A percentile compares a stretch with the other conserved stretches of the same genome.
Evolutionary conservation across 2,113 vertebrate species (phyloP).

Genomic region (Vicugna pacos): DNA sequence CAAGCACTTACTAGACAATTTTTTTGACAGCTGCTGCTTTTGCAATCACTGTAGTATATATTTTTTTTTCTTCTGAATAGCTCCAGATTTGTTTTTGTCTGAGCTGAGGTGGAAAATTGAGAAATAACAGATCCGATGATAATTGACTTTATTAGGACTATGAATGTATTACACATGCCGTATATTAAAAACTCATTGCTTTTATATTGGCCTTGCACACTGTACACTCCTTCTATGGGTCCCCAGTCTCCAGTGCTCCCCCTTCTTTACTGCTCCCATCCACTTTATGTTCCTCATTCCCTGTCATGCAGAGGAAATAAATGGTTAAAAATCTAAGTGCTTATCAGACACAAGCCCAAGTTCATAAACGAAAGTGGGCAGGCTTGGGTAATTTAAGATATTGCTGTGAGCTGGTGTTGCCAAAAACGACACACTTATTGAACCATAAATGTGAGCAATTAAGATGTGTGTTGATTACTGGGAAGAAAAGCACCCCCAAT

Average conservation of each 20-base stretch:
- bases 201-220: slow-evolving; percentile 60
- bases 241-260: slow-evolving; percentile 43
- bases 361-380: slow-evolving; percentile 76
- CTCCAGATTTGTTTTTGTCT: slow-evolving; percentile 79
- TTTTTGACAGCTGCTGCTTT: slow-evolving; percentile 67
- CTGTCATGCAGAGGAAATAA: slow-evolving; percentile 70
- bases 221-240: slow-evolving; percentile 68
- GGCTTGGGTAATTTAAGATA: slow-evolving; percentile 80
- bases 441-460: slow-evolving; percentile 82
- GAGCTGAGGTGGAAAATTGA: slow-evolving; percentile 79
- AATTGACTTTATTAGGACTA: slow-evolving; percentile 79
- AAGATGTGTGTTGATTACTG: slow-evolving; percentile 78
- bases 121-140: slow-evolving; percentile 74
- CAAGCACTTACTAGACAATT: slow-evolving; percentile 66
- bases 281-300: slow-evolving; percentile 70
- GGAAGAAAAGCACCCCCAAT: slow-evolving; percentile 18
- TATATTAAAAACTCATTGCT: slow-evolving; percentile 81
- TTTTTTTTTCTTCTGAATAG: slow-evolving; percentile 65
- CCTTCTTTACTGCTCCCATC: slow-evolving; percentile 62
- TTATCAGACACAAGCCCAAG: slow-evolving; percentile 76
- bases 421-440: slow-evolving; percentile 72
- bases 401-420: slow-evolving; percentile 79
- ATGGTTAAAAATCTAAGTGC: slow-evolving; percentile 77
- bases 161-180: slow-evolving; percentile 31
- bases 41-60: slow-evolving; percentile 59